Evolutionary conservation across 2,888 invertebrate genomes (phyloP).

Genomic region (Lobophora halterata): DNA sequence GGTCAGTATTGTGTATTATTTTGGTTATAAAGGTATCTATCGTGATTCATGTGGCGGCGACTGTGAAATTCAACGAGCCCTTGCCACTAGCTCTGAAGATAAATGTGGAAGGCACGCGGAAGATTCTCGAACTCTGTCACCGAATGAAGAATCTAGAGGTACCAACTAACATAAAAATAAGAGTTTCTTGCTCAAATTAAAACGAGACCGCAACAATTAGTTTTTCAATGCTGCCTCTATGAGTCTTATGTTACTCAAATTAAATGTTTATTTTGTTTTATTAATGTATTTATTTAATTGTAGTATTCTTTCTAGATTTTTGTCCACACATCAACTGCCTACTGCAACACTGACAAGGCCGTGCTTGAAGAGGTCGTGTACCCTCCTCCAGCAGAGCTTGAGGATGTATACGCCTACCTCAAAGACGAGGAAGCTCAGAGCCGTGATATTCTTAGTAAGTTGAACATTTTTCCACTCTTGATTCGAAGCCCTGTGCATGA

Average conservation of each 20-base stretch:
- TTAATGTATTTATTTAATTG: too few relatives aligned
- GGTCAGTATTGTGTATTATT: too few relatives aligned
- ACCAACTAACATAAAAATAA: conserved; percentile 12
- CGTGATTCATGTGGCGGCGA: conserved; percentile 54
- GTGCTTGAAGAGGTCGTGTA: conserved; percentile 49
- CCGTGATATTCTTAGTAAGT: conserved; percentile 39
- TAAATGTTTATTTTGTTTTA: too few relatives aligned
- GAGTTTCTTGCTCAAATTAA: too few relatives aligned
- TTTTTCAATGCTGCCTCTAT: too few relatives aligned
- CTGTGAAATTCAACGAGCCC: conserved; percentile 45
- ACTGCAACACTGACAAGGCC: conserved; percentile 36
- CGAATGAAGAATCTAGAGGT: conserved; percentile 49
- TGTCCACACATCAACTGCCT: conserved; percentile 53
- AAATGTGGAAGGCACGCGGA: conserved; percentile 49
- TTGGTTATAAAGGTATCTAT: conserved; percentile 73
- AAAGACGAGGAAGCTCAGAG: conserved; percentile 31
- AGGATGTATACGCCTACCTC: conserved; percentile 37
- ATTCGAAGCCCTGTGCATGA: too few relatives aligned
- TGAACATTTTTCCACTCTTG: background rate
- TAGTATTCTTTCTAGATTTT: conserved; percentile 39
- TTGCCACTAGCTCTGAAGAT: conserved; percentile 38
- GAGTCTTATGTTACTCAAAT: too few relatives aligned
- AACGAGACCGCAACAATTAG: too few relatives aligned
- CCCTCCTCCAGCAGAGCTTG: conserved; percentile 52
- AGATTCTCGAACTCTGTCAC: conserved; percentile 41